Conservation (phyloP, 2,888 invertebrate genomes). For the Pomacea canaliculata region DNA sequence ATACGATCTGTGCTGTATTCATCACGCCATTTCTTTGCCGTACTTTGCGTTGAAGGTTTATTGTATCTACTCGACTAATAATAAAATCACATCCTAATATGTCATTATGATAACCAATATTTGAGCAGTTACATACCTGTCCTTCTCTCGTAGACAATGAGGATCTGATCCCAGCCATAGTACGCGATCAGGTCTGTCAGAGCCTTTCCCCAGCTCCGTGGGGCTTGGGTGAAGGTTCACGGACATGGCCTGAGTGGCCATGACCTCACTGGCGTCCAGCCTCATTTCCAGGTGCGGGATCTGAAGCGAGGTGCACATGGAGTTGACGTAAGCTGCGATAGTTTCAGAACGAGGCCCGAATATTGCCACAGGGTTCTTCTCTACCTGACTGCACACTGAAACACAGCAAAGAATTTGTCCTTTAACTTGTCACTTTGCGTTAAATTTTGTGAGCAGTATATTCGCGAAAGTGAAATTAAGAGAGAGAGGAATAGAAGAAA, state of each 20-base stretch:
- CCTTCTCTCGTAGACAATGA: constrained; percentile 87
- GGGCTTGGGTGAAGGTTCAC: constrained; percentile 85
- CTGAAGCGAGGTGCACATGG: constrained; percentile 85
- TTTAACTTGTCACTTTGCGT: no score
- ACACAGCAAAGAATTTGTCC: constrained; percentile 14
- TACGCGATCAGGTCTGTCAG: constrained; percentile 85
- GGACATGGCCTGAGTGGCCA: constrained; percentile 83
- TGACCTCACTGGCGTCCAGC: constrained; percentile 70
- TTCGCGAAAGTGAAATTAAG: no score
- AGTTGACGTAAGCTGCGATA: constrained; percentile 82
- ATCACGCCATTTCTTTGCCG: no score
- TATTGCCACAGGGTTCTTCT: constrained; percentile 83
- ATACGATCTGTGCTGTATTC: no score
- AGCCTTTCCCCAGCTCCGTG: constrained; percentile 82
- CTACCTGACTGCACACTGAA: constrained; percentile 68
- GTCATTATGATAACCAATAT: no score
- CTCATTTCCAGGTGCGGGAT: constrained; percentile 87
- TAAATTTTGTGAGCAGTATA: no score
- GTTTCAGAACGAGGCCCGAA: constrained; percentile 83
- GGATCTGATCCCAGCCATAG: constrained; percentile 86
- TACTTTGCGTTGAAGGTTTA: no score
- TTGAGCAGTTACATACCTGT: constrained; percentile 73
- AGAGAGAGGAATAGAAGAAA: no score
- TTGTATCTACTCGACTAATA: no score
- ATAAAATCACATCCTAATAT: no score